Conservation (phyloP, 1,140 invertebrate species). For the Sogatella furcifera region DNA sequence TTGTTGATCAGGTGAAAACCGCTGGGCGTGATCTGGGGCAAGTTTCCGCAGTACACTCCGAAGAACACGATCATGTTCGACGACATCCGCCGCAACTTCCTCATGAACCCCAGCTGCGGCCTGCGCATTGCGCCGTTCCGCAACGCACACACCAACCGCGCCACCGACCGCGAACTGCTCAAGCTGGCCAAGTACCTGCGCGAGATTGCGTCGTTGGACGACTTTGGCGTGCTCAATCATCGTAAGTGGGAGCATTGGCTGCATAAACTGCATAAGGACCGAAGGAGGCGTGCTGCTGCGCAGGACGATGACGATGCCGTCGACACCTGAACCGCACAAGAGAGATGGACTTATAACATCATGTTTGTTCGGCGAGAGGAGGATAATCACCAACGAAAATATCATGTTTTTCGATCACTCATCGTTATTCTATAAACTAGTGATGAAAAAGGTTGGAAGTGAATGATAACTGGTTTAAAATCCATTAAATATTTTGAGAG, state of each 20-base stretch:
- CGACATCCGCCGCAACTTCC: constrained; percentile 91
- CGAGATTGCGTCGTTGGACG: constrained; percentile 70
- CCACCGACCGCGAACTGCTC: constrained; percentile 74
- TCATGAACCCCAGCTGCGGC: constrained; percentile 95
- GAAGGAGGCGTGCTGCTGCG: background rate
- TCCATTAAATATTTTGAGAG: too few species aligned
- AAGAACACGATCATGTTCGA: constrained; percentile 98
- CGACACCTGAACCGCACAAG: too few species aligned
- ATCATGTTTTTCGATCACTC: too few species aligned
- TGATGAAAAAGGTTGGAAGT: too few species aligned
- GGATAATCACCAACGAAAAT: too few species aligned
- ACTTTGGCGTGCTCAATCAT: constrained; percentile 79
- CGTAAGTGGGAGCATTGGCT: constrained; percentile 82
- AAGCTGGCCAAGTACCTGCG: constrained; percentile 75
- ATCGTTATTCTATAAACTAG: too few species aligned
- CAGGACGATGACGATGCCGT: too few species aligned
- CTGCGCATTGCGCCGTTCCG: constrained; percentile 82
- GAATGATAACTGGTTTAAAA: too few species aligned
- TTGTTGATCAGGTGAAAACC: constrained; percentile 75
- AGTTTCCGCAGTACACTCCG: constrained; percentile 73
- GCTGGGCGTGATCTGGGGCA: constrained; percentile 93
- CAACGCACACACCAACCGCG: constrained; percentile 78
- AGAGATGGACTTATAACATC: too few species aligned
- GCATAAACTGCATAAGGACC: constrained; percentile 15
- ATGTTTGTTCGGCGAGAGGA: too few species aligned